A percentile compares a stretch with the other conserved stretches of the same genome.
phyloP scores from a whole-genome alignment of 2,797 vertebrate species.

The Uromys caudimaculatus region DNA sequence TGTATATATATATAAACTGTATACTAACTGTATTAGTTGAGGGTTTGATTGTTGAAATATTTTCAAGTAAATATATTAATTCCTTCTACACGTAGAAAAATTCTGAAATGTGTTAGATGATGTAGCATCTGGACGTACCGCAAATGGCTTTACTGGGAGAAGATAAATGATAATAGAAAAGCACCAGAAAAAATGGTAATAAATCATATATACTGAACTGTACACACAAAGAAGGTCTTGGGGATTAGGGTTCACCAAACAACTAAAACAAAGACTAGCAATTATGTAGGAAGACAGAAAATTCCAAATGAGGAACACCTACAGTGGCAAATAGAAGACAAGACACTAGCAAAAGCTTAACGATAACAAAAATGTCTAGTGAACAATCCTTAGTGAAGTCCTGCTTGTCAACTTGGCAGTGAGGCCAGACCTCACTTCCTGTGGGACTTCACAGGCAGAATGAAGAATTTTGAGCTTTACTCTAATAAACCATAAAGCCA shows the following conservation, averaged over 20 bases:
- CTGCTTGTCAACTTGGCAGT: neutral
- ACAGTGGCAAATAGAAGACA: no score
- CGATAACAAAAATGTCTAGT: neutral
- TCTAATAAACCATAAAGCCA: neutral
- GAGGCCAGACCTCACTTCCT: neutral
- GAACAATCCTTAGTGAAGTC: neutral
- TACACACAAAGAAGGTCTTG: neutral
- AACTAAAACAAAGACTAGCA: neutral
- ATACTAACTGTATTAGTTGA: neutral
- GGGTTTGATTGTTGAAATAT: neutral
- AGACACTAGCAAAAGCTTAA: accelerated
- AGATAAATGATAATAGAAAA: neutral
- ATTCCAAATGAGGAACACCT: neutral
- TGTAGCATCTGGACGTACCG: neutral
- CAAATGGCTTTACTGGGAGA: neutral
- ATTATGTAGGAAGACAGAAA: neutral
- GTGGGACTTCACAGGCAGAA: neutral
- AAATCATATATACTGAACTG: neutral
- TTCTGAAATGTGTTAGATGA: neutral
- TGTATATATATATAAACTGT: no score
- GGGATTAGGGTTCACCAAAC: neutral
- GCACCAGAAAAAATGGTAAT: neutral
- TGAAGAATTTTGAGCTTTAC: neutral
- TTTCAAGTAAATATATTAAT: neutral
- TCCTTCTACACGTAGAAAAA: neutral